A percentile compares a stretch with the other conserved stretches of the same genome.
These are phyloP conservation scores for Taenioides sp. DNA, from an alignment of 2,797 vertebrate species.

Conservation along the genomic window DNA sequence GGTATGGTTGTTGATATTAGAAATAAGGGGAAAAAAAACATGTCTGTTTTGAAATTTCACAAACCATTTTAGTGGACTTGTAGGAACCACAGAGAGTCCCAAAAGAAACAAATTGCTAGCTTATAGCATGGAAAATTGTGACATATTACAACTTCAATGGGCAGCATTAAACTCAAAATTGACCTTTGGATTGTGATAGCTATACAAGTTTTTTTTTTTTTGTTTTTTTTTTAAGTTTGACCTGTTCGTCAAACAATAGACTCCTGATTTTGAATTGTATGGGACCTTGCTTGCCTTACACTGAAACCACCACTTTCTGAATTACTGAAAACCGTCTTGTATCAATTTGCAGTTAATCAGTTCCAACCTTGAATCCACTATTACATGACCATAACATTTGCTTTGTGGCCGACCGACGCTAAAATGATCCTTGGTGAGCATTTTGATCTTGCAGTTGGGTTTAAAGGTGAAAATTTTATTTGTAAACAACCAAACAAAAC, in stretches of 20 bases:
- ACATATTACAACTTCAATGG: no score
- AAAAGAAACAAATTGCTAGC: no score
- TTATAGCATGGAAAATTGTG: no score
- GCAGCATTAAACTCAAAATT: no score
- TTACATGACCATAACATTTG: background rate
- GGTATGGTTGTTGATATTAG: no score
- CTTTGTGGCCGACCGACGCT: slow-evolving; percentile 21
- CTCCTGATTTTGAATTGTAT: background rate
- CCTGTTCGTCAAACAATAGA: background rate
- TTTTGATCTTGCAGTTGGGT: slow-evolving; percentile 53
- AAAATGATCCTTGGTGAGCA: slow-evolving; percentile 19
- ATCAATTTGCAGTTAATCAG: slow-evolving; percentile 15
- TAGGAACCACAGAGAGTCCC: no score
- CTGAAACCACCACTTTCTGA: background rate
- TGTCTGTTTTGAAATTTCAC: no score
- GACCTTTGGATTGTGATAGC: no score
- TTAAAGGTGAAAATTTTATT: slow-evolving; percentile 48
- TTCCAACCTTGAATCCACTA: slow-evolving; percentile 20
- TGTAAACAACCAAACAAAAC: background rate
- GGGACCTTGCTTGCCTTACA: background rate
- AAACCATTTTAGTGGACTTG: no score
- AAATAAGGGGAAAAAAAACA: no score
- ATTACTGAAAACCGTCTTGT: background rate
- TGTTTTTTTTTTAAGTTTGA: background rate
- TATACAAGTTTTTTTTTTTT: background rate